phyloP scores from a whole-genome alignment of 2,888 invertebrate species.

The Tipula unca region DNA sequence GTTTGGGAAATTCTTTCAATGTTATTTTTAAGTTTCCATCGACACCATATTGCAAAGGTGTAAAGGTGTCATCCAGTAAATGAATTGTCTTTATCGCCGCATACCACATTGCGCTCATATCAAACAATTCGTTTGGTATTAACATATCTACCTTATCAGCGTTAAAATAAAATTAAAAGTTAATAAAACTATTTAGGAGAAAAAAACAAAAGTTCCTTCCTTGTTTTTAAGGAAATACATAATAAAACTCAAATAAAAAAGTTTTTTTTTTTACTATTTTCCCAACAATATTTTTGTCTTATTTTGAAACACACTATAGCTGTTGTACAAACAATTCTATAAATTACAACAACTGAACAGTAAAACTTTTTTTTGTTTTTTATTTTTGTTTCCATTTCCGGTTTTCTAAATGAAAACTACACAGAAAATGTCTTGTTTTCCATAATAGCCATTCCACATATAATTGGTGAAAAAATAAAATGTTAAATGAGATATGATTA shows the following conservation, averaged over 20 bases:
- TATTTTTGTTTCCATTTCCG: neutral
- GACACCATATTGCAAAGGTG: too few species aligned
- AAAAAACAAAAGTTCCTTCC: neutral
- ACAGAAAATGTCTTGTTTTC: neutral
- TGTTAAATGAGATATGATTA: neutral
- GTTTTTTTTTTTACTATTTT: neutral
- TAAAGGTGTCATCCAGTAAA: too few species aligned
- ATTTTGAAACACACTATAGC: neutral
- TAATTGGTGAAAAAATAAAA: neutral
- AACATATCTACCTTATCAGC: conserved; percentile 14
- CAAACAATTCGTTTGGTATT: neutral
- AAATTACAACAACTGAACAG: neutral
- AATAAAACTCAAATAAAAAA: neutral
- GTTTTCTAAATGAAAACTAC: neutral
- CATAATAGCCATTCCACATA: neutral
- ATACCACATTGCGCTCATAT: neutral
- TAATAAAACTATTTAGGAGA: neutral
- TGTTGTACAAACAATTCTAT: neutral
- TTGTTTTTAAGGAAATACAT: neutral
- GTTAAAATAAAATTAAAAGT: conserved; percentile 8
- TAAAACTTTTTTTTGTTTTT: neutral
- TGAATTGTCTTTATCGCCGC: too few species aligned
- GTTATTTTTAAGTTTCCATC: too few species aligned
- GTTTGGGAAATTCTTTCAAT: too few species aligned
- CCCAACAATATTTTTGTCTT: conserved; percentile 14